These are phyloP conservation scores for Nasonia vitripennis DNA, from an alignment of 1,140 invertebrate genomes.

Conservation along the genomic window DNA sequence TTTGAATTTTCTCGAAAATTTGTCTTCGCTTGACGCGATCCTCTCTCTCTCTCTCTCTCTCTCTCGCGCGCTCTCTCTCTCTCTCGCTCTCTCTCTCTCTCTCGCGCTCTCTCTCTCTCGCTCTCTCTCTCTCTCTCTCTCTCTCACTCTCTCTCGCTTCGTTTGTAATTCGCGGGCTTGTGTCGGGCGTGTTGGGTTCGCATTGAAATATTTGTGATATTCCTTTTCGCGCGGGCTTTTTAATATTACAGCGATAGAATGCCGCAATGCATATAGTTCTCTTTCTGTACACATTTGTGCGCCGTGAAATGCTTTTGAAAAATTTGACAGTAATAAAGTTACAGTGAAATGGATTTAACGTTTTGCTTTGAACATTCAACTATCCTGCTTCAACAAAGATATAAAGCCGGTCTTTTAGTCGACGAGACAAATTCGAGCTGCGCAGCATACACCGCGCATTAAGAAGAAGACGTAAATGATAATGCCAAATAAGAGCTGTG, in stretches of 20 bases:
- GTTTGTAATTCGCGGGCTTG: background rate
- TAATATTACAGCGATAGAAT: background rate
- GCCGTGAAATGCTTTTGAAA: too few relatives aligned
- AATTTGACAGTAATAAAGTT: too few relatives aligned
- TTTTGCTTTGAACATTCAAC: too few relatives aligned
- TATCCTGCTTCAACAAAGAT: too few relatives aligned
- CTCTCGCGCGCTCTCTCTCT: background rate
- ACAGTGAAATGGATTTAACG: too few relatives aligned
- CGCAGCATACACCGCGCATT: too few relatives aligned
- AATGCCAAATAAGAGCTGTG: background rate
- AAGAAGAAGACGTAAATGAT: too few relatives aligned
- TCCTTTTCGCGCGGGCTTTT: background rate
- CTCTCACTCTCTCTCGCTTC: background rate
- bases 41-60: background rate
- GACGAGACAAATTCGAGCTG: too few relatives aligned
- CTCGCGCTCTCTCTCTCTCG: background rate
- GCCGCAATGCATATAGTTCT: too few relatives aligned
- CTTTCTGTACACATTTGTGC: too few relatives aligned
- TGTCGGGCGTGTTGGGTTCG: background rate
- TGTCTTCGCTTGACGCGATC: background rate
- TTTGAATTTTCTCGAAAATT: background rate
- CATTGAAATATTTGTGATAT: background rate
- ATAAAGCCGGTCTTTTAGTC: too few relatives aligned
- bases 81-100: background rate
- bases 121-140: background rate